Evolutionary conservation across 2,797 vertebrate species (phyloP).

Genomic region (Poecilia gillii): DNA sequence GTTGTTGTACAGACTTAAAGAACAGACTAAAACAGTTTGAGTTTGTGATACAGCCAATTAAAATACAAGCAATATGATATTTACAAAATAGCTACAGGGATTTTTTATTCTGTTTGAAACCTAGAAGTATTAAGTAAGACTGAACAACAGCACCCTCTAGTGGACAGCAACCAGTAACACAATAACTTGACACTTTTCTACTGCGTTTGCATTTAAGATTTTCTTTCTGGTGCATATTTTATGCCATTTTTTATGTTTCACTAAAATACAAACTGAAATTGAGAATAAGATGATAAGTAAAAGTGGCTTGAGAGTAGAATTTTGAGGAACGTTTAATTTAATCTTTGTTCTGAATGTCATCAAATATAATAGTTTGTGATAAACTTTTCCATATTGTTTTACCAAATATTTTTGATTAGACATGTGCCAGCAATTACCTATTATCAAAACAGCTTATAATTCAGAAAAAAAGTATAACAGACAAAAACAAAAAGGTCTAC

Average conservation of each 20-base stretch:
- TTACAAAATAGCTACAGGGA: neutral
- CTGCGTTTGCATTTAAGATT: neutral
- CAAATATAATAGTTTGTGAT: neutral
- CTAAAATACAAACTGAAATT: neutral
- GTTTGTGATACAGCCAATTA: neutral
- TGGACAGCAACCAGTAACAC: slow-evolving; percentile 9
- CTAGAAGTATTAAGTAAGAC: neutral
- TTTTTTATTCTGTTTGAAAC: neutral
- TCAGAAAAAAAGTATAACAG: neutral
- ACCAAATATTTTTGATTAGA: neutral
- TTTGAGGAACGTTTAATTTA: neutral
- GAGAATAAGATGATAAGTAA: neutral
- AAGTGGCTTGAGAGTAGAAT: neutral
- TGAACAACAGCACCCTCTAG: neutral
- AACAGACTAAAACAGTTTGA: neutral
- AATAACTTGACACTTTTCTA: neutral
- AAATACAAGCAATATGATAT: neutral
- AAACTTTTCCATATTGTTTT: neutral
- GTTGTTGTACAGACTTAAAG: neutral
- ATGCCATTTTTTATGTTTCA: neutral
- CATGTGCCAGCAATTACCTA: neutral
- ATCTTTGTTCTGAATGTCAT: neutral
- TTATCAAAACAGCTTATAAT: neutral
- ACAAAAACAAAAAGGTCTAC: neutral
- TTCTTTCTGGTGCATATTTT: neutral